A percentile compares a stretch with the other conserved stretches of the same genome.
Evolutionary conservation across 1,140 invertebrate genomes (phyloP).

Genomic region (Drosophila funebris): DNA sequence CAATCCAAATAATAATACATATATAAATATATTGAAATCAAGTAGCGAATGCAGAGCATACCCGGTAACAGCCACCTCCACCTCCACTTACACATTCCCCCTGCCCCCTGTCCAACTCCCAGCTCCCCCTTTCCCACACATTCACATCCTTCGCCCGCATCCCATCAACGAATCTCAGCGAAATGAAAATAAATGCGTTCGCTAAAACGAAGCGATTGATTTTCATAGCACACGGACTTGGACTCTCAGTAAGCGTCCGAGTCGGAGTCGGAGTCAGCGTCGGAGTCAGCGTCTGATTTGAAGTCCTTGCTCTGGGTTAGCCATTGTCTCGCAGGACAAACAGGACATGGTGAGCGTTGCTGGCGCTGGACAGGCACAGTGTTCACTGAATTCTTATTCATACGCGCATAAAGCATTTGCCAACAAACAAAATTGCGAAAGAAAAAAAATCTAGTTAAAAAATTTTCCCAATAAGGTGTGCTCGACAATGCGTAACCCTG

Average conservation of each 20-base stretch:
- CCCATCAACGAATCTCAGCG: conserved; percentile 54
- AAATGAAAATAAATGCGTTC: conserved; percentile 82
- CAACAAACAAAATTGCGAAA: conserved; percentile 35
- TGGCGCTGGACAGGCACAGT: background rate
- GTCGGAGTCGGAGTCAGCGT: background rate
- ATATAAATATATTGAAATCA: conserved; percentile 59
- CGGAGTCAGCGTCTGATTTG: background rate
- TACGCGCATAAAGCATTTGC: conserved; percentile 41
- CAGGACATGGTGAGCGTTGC: background rate
- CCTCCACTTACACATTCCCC: background rate
- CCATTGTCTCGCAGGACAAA: conserved; percentile 10
- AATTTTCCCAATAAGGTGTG: no score
- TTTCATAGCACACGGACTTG: conserved; percentile 31
- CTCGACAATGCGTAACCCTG: background rate
- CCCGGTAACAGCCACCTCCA: background rate
- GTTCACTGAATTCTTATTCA: conserved; percentile 56
- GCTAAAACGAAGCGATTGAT: conserved; percentile 78
- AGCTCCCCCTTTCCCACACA: background rate
- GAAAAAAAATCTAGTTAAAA: background rate
- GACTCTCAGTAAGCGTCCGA: background rate
- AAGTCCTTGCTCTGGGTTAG: background rate
- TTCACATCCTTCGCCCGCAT: background rate
- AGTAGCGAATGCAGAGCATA: conserved; percentile 43
- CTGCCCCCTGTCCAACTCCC: background rate
- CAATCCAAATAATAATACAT: conserved; percentile 39